These are phyloP conservation scores for Physocephala rufipes DNA, from an alignment of 2,888 invertebrate genomes.

Conservation along the genomic window DNA sequence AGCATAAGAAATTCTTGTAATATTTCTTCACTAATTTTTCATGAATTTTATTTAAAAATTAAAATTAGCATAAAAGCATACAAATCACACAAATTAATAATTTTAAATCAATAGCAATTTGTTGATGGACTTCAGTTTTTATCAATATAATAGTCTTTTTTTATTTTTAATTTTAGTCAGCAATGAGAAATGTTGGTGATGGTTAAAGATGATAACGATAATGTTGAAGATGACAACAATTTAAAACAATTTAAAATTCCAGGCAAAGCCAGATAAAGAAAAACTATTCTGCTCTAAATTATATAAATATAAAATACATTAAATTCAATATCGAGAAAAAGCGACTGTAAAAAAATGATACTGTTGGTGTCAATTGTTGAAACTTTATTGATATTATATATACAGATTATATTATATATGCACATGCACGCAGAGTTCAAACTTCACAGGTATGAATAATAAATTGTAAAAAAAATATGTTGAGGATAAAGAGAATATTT, in stretches of 20 bases:
- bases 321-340: not conserved
- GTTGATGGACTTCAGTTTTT: not conserved
- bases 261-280: not conserved
- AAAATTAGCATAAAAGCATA: too few relatives aligned
- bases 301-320: not conserved
- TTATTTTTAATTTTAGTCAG: conserved; percentile 32
- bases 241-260: not conserved
- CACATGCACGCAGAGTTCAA: not conserved
- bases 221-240: too few relatives aligned
- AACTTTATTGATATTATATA: not conserved
- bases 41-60: conserved; percentile 5
- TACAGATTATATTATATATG: not conserved
- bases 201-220: conserved; percentile 23
- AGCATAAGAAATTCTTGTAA: conserved; percentile 31
- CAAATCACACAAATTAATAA: too few relatives aligned
- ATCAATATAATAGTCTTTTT: conserved; percentile 6
- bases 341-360: too few relatives aligned
- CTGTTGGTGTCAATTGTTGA: not conserved
- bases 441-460: conserved; percentile 8
- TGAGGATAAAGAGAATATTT: not conserved
- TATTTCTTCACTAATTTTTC: conserved; percentile 42
- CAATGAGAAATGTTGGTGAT: conserved; percentile 25
- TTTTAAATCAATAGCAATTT: not conserved
- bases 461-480: too few relatives aligned
- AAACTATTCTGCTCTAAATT: not conserved